A percentile compares a stretch with the other conserved stretches of the same genome.
Conservation (phyloP, 2,797 vertebrate genomes). For the Botia kubotai region DNA sequence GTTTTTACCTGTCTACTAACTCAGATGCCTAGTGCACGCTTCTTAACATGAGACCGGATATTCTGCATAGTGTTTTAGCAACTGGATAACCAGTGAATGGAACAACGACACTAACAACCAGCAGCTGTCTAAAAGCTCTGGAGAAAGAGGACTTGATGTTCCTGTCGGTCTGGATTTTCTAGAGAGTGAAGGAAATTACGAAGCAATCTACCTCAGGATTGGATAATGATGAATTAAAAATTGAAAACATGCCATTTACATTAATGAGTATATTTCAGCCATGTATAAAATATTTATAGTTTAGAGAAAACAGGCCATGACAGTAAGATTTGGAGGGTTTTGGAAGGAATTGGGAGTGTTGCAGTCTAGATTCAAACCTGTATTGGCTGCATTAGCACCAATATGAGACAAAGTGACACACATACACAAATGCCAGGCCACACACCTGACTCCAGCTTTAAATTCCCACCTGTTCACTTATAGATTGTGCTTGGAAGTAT, state of each 20-base stretch:
- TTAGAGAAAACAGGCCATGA: neutral
- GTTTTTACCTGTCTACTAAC: conserved; percentile 25
- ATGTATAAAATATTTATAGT: neutral
- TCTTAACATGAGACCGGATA: conserved; percentile 24
- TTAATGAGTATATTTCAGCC: neutral
- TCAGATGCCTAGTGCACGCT: neutral
- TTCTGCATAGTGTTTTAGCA: neutral
- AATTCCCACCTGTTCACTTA: conserved; percentile 30
- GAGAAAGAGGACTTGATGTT: conserved; percentile 7
- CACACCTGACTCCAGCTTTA: neutral
- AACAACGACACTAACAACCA: neutral
- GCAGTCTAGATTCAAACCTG: neutral
- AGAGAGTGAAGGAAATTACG: neutral
- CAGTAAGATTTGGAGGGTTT: too few species aligned
- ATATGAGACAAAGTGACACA: neutral
- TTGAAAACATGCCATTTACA: neutral
- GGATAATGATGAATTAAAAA: neutral
- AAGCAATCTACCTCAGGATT: neutral
- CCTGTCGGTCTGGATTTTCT: conserved; percentile 10
- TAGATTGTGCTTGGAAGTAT: conserved; percentile 40
- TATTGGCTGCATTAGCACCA: neutral
- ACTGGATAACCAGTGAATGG: neutral
- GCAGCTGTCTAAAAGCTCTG: neutral
- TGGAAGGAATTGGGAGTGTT: neutral
- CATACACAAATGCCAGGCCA: neutral